These are phyloP conservation scores for Agrochola macilenta DNA, from an alignment of 2,888 invertebrate species.

Conservation along the genomic window DNA sequence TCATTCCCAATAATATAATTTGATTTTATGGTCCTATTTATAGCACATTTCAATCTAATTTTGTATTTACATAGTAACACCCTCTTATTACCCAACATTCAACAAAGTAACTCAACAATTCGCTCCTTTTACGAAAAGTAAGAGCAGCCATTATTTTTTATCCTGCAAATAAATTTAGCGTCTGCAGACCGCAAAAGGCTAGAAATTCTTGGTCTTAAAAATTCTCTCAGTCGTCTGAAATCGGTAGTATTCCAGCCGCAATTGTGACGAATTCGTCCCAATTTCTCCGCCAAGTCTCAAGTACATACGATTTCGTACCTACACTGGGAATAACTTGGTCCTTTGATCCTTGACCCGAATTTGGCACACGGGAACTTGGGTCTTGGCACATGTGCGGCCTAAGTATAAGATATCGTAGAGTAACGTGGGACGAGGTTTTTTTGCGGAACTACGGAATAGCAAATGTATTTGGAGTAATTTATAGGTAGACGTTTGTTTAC, in stretches of 20 bases:
- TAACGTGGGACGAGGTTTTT: slow-evolving; percentile 41
- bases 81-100: slow-evolving; percentile 17
- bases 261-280: slow-evolving; percentile 62
- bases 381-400: slow-evolving; percentile 41
- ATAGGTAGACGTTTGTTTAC: slow-evolving; percentile 17
- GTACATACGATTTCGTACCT: slow-evolving; percentile 45
- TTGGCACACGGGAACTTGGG: slow-evolving; percentile 47
- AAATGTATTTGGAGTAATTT: slow-evolving; percentile 22
- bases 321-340: slow-evolving; percentile 47
- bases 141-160: slow-evolving; percentile 50
- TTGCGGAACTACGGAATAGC: slow-evolving; percentile 24
- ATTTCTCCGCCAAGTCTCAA: slow-evolving; percentile 42
- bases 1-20: neutral
- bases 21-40: slow-evolving; percentile 4
- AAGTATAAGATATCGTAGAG: slow-evolving; percentile 46
- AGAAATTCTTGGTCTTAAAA: slow-evolving; percentile 53
- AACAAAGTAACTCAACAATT: slow-evolving; percentile 42
- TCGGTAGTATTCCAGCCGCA: slow-evolving; percentile 41
- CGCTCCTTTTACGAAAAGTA: slow-evolving; percentile 38
- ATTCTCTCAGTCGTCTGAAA: slow-evolving; percentile 48
- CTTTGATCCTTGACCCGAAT: slow-evolving; percentile 68
- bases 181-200: slow-evolving; percentile 39
- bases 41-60: slow-evolving; percentile 30
- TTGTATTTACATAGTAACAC: slow-evolving; percentile 20
- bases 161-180: slow-evolving; percentile 56